A percentile compares a stretch with the other conserved stretches of the same genome.
Evolutionary conservation across 2,797 vertebrate species (phyloP).

Genomic region (Leuciscus waleckii): DNA sequence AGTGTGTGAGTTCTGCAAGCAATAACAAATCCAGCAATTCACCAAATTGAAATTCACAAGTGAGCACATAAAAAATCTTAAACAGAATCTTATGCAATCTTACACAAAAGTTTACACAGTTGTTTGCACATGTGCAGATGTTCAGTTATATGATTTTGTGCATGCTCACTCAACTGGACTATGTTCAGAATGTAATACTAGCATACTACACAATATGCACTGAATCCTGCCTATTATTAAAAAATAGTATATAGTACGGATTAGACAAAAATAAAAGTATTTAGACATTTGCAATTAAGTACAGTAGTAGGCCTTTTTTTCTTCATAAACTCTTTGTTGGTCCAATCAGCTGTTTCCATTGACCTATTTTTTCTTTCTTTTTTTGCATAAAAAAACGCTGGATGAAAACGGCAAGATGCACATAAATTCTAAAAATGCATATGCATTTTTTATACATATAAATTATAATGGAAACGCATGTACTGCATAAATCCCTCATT

Average conservation of each 20-base stretch:
- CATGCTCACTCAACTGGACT: not conserved
- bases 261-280: not conserved
- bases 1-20: constrained; percentile 9
- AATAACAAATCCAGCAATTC: constrained; percentile 47
- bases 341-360: not conserved
- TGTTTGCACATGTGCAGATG: constrained; percentile 53
- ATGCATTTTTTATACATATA: not conserved
- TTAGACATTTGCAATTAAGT: not conserved
- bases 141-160: constrained; percentile 43
- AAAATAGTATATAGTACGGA: not conserved
- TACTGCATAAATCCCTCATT: rapidly evolving
- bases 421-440: rapidly evolving
- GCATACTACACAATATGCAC: not conserved
- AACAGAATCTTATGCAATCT: constrained; percentile 32
- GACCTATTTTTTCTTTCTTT: not conserved
- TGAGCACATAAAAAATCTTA: constrained; percentile 42
- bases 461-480: not conserved
- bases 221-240: not conserved
- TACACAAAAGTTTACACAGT: not conserved
- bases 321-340: not conserved
- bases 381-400: not conserved
- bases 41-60: constrained; percentile 26
- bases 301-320: not conserved
- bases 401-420: not conserved
- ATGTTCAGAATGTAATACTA: not conserved